Evolutionary conservation across 2,888 invertebrate genomes (phyloP).

Genomic region (Cephus pygmeus): DNA sequence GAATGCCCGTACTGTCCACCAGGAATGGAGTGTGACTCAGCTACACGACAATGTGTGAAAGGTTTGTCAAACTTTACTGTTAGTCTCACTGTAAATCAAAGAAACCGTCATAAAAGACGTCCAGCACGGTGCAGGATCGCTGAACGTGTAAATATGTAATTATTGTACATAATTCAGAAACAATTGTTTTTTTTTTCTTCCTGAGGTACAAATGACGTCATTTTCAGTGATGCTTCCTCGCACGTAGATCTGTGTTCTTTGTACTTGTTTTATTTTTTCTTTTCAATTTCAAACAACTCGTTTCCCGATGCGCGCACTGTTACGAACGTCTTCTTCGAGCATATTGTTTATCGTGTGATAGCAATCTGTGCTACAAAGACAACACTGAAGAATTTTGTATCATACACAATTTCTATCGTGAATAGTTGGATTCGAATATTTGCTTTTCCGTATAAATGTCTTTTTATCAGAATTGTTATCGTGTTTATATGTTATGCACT

Average conservation of each 20-base stretch:
- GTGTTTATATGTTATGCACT: not conserved
- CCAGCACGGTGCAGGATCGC: constrained; percentile 5
- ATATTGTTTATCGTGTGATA: not conserved
- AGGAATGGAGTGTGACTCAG: constrained; percentile 81
- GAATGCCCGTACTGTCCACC: constrained; percentile 76
- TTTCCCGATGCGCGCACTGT: not conserved
- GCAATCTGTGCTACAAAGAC: not conserved
- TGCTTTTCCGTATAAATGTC: not conserved
- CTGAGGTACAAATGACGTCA: not conserved
- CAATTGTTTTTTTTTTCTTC: not conserved
- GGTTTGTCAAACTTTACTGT: constrained; percentile 69
- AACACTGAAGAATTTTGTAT: not conserved
- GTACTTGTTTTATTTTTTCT: constrained; percentile 5
- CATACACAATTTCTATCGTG: not conserved
- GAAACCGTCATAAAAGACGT: not conserved
- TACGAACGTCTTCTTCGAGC: not conserved
- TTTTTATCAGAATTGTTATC: not conserved
- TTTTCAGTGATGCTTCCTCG: not conserved
- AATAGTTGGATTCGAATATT: not conserved
- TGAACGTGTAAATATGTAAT: constrained; percentile 57
- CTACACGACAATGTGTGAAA: constrained; percentile 85
- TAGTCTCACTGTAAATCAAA: not conserved
- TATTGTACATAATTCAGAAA: constrained; percentile 51
- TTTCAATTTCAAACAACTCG: constrained; percentile 19
- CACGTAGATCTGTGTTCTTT: not conserved